These are phyloP conservation scores for Pomatostomus ruficeps DNA, from an alignment of 2,113 vertebrate species.

Conservation along the genomic window DNA sequence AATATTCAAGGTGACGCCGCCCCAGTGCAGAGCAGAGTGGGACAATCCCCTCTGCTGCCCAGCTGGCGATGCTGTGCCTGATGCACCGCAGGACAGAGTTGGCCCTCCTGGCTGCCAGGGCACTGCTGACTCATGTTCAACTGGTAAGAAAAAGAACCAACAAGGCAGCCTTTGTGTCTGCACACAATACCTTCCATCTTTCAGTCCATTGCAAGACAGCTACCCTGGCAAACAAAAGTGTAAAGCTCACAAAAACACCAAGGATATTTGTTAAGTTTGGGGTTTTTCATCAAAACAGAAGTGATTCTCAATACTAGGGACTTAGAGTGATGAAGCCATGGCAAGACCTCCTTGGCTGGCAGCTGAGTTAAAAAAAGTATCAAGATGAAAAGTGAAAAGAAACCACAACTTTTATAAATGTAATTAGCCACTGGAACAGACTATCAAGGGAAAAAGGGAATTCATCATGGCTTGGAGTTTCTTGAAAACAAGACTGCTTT, in stretches of 20 bases:
- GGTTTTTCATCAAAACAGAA: background rate
- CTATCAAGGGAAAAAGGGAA: background rate
- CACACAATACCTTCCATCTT: background rate
- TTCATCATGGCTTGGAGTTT: background rate
- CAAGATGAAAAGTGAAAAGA: background rate
- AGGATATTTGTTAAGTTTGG: background rate
- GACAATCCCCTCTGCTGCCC: background rate
- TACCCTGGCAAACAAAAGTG: background rate
- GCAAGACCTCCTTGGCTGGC: background rate
- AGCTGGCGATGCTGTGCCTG: background rate
- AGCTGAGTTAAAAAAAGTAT: background rate
- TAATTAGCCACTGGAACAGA: background rate
- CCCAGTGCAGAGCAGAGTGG: background rate
- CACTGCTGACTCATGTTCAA: background rate
- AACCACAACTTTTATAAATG: background rate
- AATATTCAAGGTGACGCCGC: background rate
- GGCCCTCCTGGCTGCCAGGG: background rate
- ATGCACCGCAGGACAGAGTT: accelerated
- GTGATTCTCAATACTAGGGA: background rate
- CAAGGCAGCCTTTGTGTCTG: background rate
- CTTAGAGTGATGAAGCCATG: background rate
- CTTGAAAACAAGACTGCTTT: background rate
- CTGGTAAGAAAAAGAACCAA: background rate
- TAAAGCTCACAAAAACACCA: background rate
- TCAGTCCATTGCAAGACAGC: background rate